Conservation (phyloP, 2,888 invertebrate genomes). For the Horisme vitalbata region DNA sequence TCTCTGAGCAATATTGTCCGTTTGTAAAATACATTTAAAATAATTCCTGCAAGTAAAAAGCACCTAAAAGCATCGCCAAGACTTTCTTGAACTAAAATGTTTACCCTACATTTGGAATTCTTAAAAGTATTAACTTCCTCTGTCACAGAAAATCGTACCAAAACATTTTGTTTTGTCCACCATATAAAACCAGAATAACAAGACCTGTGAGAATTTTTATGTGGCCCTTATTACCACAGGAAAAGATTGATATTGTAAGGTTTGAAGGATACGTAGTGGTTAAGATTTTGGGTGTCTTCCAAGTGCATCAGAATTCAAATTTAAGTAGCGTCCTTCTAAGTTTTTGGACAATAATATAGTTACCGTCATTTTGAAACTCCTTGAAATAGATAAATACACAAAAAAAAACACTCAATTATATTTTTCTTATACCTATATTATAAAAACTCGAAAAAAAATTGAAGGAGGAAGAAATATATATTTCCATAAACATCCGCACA, state of each 20-base stretch:
- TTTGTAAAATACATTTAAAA: too few species aligned
- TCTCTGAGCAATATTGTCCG: too few species aligned
- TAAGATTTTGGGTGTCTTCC: constrained; percentile 34
- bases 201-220: constrained; percentile 1
- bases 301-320: constrained; percentile 38
- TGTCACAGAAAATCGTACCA: constrained; percentile 22
- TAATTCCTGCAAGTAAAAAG: too few species aligned
- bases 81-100: background rate
- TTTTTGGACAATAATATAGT: constrained; percentile 17
- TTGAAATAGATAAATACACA: background rate
- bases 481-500: too few species aligned
- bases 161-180: constrained; percentile 27
- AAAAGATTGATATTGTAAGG: too few species aligned
- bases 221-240: constrained; percentile 1
- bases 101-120: constrained; percentile 17
- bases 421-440: background rate
- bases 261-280: constrained; percentile 13
- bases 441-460: too few species aligned
- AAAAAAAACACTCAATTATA: background rate
- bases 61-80: too few species aligned
- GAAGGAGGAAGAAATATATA: too few species aligned
- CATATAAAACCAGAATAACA: constrained; percentile 15
- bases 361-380: background rate
- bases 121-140: constrained; percentile 22
- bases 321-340: constrained; percentile 30